Percentiles rank a stretch among this genome's conserved stretches.
Evolutionary conservation across 2,888 invertebrate genomes (phyloP).

Genomic region (Dinocampus coccinellae): DNA sequence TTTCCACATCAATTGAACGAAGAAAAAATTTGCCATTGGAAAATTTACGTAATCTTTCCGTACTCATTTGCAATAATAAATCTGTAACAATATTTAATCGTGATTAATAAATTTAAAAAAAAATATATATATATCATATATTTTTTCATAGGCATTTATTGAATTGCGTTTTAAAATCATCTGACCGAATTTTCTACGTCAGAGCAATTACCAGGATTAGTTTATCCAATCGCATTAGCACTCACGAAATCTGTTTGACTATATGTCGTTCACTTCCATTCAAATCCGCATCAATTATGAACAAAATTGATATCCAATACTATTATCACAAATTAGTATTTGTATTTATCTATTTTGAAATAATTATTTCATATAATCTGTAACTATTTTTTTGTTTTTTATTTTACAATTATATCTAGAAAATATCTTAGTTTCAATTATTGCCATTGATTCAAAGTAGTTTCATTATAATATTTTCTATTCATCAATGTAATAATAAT

Average conservation of each 20-base stretch:
- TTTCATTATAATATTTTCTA: not conserved
- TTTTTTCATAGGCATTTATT: not conserved
- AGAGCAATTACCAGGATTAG: conserved; percentile 4
- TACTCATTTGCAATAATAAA: no score
- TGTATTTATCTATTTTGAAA: not conserved
- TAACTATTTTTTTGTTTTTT: not conserved
- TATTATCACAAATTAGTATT: not conserved
- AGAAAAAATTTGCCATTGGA: no score
- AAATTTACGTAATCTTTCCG: no score
- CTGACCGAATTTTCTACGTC: not conserved
- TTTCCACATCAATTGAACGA: no score
- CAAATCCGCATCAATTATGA: not conserved
- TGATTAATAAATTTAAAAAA: no score
- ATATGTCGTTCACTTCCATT: not conserved
- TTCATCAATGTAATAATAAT: not conserved
- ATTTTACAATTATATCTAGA: no score
- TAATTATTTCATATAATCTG: no score
- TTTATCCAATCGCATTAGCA: conserved; percentile 15
- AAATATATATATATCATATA: no score
- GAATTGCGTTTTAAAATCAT: not conserved
- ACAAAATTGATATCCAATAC: not conserved
- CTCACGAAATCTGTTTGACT: not conserved
- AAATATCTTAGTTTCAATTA: no score
- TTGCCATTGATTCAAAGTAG: no score
- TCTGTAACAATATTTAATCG: no score